Conservation (phyloP, 2,888 invertebrate genomes). For the Drosophila putrida region DNA sequence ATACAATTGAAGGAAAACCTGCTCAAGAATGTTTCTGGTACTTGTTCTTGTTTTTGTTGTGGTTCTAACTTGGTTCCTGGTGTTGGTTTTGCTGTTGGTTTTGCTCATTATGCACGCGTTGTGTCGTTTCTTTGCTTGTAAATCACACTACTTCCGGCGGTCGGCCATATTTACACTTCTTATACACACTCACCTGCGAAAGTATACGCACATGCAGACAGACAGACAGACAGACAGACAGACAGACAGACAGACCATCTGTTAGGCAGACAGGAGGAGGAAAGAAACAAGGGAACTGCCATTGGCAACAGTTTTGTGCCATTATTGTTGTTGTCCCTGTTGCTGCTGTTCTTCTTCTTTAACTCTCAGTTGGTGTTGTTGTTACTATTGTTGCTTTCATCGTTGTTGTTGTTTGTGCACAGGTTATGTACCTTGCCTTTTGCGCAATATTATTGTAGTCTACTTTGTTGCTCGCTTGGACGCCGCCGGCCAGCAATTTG, state of each 20-base stretch:
- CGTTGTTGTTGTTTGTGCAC: constrained; percentile 46
- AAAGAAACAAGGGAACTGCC: constrained; percentile 28
- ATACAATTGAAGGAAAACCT: constrained; percentile 11
- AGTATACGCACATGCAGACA: constrained; percentile 29
- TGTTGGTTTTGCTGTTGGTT: constrained; percentile 28
- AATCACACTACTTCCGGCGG: constrained; percentile 78
- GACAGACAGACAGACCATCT: constrained; percentile 13
- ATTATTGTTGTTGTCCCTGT: constrained; percentile 21
- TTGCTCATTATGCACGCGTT: constrained; percentile 69
- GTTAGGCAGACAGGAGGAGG: constrained; percentile 18
- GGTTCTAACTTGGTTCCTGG: background rate
- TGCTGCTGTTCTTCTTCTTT: constrained; percentile 17
- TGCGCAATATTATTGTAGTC: constrained; percentile 69
- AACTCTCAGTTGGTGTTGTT: background rate
- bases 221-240: constrained; percentile 8
- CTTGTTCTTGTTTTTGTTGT: background rate
- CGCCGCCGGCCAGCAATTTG: constrained; percentile 49
- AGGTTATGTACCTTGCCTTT: constrained; percentile 48
- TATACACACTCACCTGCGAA: constrained; percentile 32
- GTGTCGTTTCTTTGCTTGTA: constrained; percentile 59
- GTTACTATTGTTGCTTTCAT: constrained; percentile 15
- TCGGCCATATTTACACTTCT: constrained; percentile 45
- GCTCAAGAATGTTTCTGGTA: constrained; percentile 5
- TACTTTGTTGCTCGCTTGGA: constrained; percentile 51
- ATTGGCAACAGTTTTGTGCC: constrained; percentile 56